A percentile compares a stretch with the other conserved stretches of the same genome.
Conservation (phyloP, 2,888 invertebrate genomes). For the Rhamphomyia laevipes region DNA sequence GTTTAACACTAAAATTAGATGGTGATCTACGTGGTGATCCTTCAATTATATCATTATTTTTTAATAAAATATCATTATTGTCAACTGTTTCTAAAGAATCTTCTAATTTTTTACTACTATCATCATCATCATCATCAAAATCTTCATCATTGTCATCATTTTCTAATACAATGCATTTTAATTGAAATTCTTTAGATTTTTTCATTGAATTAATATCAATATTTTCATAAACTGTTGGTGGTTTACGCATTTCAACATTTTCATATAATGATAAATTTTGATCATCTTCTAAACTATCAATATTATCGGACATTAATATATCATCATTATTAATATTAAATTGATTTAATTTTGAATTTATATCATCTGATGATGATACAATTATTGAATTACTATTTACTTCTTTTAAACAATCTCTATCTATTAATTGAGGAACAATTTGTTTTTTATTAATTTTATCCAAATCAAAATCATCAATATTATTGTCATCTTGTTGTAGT, state of each 20-base stretch:
- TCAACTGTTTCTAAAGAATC: too few relatives aligned
- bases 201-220: constrained; percentile 31
- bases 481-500: constrained; percentile 6
- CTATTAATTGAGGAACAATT: not conserved
- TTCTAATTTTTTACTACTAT: too few relatives aligned
- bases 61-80: not conserved
- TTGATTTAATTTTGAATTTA: constrained; percentile 1
- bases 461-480: constrained; percentile 22
- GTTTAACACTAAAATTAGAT: constrained; percentile 45
- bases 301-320: constrained; percentile 19
- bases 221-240: constrained; percentile 33
- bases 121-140: constrained; percentile 8
- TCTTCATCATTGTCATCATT: not conserved
- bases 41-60: not conserved
- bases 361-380: constrained; percentile 12
- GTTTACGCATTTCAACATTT: constrained; percentile 35
- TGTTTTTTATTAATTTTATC: constrained; percentile 1
- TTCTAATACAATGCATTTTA: not conserved
- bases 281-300: constrained; percentile 22
- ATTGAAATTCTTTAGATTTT: constrained; percentile 5
- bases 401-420: constrained; percentile 7
- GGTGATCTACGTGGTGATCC: constrained; percentile 27
- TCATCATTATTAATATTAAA: constrained; percentile 12
- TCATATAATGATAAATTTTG: constrained; percentile 33
- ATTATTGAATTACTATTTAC: constrained; percentile 19